Evolutionary conservation across 2,113 vertebrate species (phyloP).

Genomic region (Gnathonemus longibarbis): DNA sequence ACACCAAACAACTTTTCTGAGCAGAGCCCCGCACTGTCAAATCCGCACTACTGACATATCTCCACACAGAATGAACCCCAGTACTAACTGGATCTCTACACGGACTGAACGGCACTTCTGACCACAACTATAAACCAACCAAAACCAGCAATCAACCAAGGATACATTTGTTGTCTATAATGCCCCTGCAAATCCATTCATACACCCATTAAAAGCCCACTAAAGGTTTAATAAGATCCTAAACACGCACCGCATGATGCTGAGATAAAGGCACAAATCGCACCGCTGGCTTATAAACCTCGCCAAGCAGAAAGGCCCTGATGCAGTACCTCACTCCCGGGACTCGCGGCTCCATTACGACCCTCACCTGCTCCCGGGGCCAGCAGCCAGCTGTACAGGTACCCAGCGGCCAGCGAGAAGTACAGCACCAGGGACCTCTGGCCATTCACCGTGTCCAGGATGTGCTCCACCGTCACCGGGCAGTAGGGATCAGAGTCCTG

Average conservation of each 20-base stretch:
- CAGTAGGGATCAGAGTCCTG: slow-evolving; percentile 86
- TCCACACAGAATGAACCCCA: not conserved
- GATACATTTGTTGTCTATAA: not conserved
- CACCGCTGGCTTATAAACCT: not conserved
- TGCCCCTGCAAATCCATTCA: not conserved
- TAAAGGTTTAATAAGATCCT: not conserved
- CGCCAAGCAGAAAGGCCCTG: not conserved
- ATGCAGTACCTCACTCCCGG: not conserved
- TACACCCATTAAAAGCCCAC: not conserved
- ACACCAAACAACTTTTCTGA: not conserved
- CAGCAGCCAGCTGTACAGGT: slow-evolving; percentile 93
- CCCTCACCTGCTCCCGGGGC: slow-evolving; percentile 85
- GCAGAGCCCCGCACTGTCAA: not conserved
- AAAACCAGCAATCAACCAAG: not conserved
- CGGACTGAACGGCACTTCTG: not conserved
- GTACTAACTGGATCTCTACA: not conserved
- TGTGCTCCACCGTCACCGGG: slow-evolving; percentile 84
- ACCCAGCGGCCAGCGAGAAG: slow-evolving; percentile 88
- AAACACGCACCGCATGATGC: not conserved
- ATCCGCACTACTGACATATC: not conserved
- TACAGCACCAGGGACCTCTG: slow-evolving; percentile 89
- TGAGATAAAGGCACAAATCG: not conserved
- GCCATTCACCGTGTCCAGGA: slow-evolving; percentile 80
- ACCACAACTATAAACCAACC: not conserved
- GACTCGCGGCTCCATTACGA: not conserved